These are phyloP conservation scores for Tholera decimalis DNA, from an alignment of 2,888 invertebrate species.

Conservation along the genomic window DNA sequence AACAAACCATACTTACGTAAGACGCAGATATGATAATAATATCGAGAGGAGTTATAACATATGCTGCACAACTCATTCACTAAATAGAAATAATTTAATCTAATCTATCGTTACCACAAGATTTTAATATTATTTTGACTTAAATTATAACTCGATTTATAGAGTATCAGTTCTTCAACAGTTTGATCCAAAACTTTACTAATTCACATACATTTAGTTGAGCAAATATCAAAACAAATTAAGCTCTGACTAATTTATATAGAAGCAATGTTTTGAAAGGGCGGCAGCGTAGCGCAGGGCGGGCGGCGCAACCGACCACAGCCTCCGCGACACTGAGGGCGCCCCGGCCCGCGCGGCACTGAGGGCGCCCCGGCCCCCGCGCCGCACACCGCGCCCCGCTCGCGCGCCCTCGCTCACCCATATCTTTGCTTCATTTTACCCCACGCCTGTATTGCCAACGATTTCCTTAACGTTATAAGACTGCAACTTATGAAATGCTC, in stretches of 20 bases:
- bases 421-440: conserved; percentile 87
- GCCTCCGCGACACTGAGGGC: conserved; percentile 90
- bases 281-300: conserved; percentile 76
- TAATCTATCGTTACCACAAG: conserved; percentile 70
- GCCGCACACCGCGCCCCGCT: conserved; percentile 62
- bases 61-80: conserved; percentile 61
- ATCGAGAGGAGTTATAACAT: conserved; percentile 48
- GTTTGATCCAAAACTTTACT: conserved; percentile 22
- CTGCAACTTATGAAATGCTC: conserved; percentile 64
- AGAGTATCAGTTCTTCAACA: conserved; percentile 30
- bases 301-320: conserved; percentile 85
- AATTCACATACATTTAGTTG: conserved; percentile 45
- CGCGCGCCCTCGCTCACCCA: conserved; percentile 76
- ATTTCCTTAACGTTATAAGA: conserved; percentile 80
- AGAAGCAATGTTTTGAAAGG: conserved; percentile 78
- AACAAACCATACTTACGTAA: conserved; percentile 73
- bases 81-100: conserved; percentile 71
- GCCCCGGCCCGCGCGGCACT: conserved; percentile 63
- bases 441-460: conserved; percentile 81
- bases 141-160: conserved; percentile 33
- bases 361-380: conserved; percentile 58
- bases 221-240: conserved; percentile 57
- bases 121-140: conserved; percentile 66
- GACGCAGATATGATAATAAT: conserved; percentile 53
- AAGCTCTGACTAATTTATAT: conserved; percentile 65